phyloP scores from a whole-genome alignment of 2,888 invertebrate genomes.

The Drosophila hawaiiensis region DNA sequence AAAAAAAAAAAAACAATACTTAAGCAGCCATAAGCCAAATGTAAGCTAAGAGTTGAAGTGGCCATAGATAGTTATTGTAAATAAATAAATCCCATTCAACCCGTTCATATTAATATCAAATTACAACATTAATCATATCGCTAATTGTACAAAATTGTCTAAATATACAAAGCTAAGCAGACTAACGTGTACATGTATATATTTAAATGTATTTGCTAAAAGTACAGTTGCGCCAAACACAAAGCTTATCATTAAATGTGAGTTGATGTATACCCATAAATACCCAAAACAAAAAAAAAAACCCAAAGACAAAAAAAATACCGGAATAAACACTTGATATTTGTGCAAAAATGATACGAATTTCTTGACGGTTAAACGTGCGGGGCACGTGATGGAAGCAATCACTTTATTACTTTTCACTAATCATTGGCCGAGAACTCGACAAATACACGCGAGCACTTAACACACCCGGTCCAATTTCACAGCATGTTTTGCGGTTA shows the following conservation, averaged over 20 bases:
- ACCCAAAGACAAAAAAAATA: conserved; percentile 2
- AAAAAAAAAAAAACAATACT: conserved; percentile 11
- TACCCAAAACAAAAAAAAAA: conserved; percentile 1
- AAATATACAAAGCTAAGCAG: conserved; percentile 1
- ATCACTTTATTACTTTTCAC: conserved; percentile 1
- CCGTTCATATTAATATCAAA: conserved; percentile 19
- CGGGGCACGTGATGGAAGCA: conserved; percentile 56
- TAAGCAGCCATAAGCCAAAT: conserved; percentile 19
- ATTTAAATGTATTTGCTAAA: conserved; percentile 21
- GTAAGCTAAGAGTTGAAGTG: conserved; percentile 38
- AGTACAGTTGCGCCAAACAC: conserved; percentile 62
- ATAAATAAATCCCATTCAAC: conserved; percentile 16
- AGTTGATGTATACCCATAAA: conserved; percentile 60
- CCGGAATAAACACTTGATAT: conserved; percentile 53
- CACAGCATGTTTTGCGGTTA: background rate
- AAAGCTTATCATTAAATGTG: conserved; percentile 62
- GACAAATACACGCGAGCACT: conserved; percentile 11
- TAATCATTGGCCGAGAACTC: conserved; percentile 23
- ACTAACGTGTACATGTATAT: conserved; percentile 1
- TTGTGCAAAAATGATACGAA: conserved; percentile 44
- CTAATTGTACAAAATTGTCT: conserved; percentile 30
- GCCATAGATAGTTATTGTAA: conserved; percentile 16
- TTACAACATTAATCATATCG: conserved; percentile 56
- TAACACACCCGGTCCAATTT: background rate
- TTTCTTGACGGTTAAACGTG: conserved; percentile 51